Evolutionary conservation across 2,797 vertebrate genomes (phyloP), one percentile per base, ranked within the genome.

Genomic region (Trichosurus vulpecula): DNA sequence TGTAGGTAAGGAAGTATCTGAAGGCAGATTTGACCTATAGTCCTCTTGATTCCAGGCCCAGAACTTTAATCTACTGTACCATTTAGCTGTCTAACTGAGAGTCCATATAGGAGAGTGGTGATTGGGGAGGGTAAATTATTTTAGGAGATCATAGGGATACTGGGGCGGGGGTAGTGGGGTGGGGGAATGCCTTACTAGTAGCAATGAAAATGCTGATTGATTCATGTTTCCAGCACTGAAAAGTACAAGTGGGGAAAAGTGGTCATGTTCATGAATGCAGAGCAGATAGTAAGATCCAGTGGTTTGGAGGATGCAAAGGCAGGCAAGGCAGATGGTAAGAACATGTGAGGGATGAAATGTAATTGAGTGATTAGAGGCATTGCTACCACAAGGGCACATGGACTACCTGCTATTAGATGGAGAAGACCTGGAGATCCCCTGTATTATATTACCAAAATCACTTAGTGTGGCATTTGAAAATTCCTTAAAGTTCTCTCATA

Each of bases 391-490:
- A 47, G 19, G 41, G 19, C 1, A 66, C 58, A 66, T 66, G 13
- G 13, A 35, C 12, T 66, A 35, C 58, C 13, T 66, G 12, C 31
- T 66, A 6, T 16, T 66, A 66, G 31, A 41, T 25, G 19, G 14
- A 8, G n/a, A 81, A 81, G 66, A 41, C 66, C 54, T 57, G n/a
- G 2, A 96, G 41, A 31, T 52, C 2, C 1, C 74, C 41, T 81
- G 0, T 92, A 87, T 61, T 57, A 93, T 66, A 94, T 52, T 94
- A 91, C 35, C 90, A 94, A 95, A 47, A 30, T 54, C 93, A 81
- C 87, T 52, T 94, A 57, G 31, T 74, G 6, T 51, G 52, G 74
- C 74, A 16, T 56, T 96, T 96, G 94, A 35, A 96, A 91, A 94
- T 57, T 81, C 54, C 47, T 56, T 94, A 0, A 52, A 61, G 94